Evolutionary conservation across 2,113 vertebrate genomes (phyloP).

Genomic region (Sinocyclocheilus maitianheensis): DNA sequence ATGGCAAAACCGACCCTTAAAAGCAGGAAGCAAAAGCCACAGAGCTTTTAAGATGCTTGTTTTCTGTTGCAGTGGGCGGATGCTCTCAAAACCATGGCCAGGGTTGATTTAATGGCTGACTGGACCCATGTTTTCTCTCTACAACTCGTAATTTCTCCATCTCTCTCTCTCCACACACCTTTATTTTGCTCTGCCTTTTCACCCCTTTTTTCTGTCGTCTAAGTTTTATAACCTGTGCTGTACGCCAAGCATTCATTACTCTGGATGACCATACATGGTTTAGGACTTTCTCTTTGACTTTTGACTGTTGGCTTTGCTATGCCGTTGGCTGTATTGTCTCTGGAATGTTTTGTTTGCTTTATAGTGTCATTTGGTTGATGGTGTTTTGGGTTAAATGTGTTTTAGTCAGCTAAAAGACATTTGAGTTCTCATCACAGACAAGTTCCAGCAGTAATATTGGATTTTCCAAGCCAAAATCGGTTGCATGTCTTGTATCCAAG

Average conservation of each 20-base stretch:
- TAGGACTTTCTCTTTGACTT: constrained; percentile 33
- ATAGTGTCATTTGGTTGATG: constrained; percentile 52
- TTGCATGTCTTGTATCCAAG: constrained; percentile 11
- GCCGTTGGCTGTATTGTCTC: constrained; percentile 14
- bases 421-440: constrained; percentile 37
- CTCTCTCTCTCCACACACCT: constrained; percentile 1
- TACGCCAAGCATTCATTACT: constrained; percentile 26
- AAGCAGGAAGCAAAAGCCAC: constrained; percentile 51
- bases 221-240: constrained; percentile 19
- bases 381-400: constrained; percentile 48
- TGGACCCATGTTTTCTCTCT: constrained; percentile 24
- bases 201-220: constrained; percentile 1
- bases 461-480: constrained; percentile 44
- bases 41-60: constrained; percentile 50
- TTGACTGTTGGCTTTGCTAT: constrained; percentile 30
- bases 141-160: background rate
- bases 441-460: constrained; percentile 51
- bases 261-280: constrained; percentile 52
- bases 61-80: constrained; percentile 7
- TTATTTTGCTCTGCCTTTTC: background rate
- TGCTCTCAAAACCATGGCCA: constrained; percentile 40
- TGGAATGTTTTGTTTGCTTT: constrained; percentile 57
- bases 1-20: constrained; percentile 38
- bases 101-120: constrained; percentile 46
- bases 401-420: constrained; percentile 45